Evolutionary conservation across 2,888 invertebrate genomes (phyloP), one percentile per base, ranked within the genome.

Genomic region (Trissolcus japonicus): DNA sequence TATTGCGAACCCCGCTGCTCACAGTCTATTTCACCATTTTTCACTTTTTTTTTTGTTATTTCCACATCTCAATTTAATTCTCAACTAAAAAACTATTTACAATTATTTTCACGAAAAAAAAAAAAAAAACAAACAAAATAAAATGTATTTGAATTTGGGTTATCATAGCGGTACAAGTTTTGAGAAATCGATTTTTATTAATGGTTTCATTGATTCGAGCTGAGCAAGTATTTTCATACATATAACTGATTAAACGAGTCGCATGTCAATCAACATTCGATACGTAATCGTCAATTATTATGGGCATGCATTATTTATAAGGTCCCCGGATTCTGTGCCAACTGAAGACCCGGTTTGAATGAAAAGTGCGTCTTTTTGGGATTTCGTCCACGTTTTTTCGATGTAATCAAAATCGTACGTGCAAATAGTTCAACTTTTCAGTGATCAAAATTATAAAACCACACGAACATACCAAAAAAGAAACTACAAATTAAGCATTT

Each of bases 101-200:
- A 21, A 54, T 25, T n/a, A 9, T 35, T 35, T 35, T 6, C 11
- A 35, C 35, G 25, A 35, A 35, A 9, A 35, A 35, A 35, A 6
- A 48, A 53, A 60, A 67, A 59, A 60, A 54, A 29, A 40, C 29
- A 46, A 54, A 53, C 66, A 53, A 54, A 66, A 19, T 17, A 21
- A 51, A 61, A 50, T 60, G 48, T 65, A 53, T 59, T 63, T 35
- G 56, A 13, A 29, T 61, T 73, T 72, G 62, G 78, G 63, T 71
- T 74, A 69, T 51, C 65, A 19, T 54, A 41, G 54, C 21, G 54
- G 55, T 65, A 76, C 63, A 63, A 61, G 71, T 78, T 78, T 78
- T 72, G 76, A 76, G 75, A 11, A 35, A 74, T 72, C 67, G 75
- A 67, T 76, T 66, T 56, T 78, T 57, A 54, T 65, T 68, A 48